Conservation (phyloP, 2,888 invertebrate species). For the Agriopis marginaria region DNA sequence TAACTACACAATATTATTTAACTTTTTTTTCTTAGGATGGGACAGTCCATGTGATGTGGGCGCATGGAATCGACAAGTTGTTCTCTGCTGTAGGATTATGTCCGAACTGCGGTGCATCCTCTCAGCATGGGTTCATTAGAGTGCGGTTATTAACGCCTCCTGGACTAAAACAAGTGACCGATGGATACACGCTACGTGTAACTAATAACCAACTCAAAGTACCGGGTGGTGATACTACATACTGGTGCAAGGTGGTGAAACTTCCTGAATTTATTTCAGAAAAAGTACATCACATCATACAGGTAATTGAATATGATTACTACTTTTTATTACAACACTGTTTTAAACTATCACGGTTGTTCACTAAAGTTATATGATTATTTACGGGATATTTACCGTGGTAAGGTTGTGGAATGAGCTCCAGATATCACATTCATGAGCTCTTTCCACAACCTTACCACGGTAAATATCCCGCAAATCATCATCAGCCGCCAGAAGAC, state of each 20-base stretch:
- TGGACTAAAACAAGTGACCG: slow-evolving; percentile 63
- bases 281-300: slow-evolving; percentile 92
- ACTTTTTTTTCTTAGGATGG: slow-evolving; percentile 88
- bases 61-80: slow-evolving; percentile 91
- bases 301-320: slow-evolving; percentile 73
- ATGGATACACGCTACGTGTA: slow-evolving; percentile 87
- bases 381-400: too few relatives aligned
- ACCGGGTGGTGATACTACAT: slow-evolving; percentile 96
- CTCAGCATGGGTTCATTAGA: slow-evolving; percentile 91
- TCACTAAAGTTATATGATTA: too few relatives aligned
- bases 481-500: too few relatives aligned
- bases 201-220: slow-evolving; percentile 89
- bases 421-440: too few relatives aligned
- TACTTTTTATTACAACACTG: too few relatives aligned
- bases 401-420: too few relatives aligned
- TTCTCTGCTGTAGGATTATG: slow-evolving; percentile 89
- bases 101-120: slow-evolving; percentile 80
- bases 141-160: slow-evolving; percentile 88
- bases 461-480: too few relatives aligned
- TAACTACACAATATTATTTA: too few relatives aligned
- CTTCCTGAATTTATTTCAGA: slow-evolving; percentile 89
- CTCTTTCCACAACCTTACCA: too few relatives aligned
- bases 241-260: slow-evolving; percentile 97
- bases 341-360: too few relatives aligned
- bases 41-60: slow-evolving; percentile 95